Percentiles rank a stretch among this genome's conserved stretches.
Evolutionary conservation across 2,113 vertebrate species (phyloP).

Genomic region (Uria lomvia): DNA sequence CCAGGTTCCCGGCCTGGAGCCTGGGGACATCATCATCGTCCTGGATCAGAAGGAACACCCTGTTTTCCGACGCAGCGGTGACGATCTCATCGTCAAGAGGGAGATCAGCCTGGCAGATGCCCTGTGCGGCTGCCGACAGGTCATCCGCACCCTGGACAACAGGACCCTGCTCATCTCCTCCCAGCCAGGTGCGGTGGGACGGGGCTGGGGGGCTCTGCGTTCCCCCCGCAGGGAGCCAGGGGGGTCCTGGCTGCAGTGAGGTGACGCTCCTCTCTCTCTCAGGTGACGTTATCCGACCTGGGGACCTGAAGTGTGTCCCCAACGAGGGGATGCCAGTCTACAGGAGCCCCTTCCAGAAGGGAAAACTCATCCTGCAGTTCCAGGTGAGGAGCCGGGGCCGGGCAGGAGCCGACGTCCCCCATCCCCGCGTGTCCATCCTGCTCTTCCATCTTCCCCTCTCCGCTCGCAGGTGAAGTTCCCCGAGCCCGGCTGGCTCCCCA

Average conservation of each 20-base stretch:
- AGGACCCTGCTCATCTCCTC: slow-evolving; percentile 62
- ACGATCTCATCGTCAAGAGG: slow-evolving; percentile 50
- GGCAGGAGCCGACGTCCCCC: accelerated
- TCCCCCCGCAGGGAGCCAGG: accelerated
- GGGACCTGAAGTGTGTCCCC: slow-evolving; percentile 57
- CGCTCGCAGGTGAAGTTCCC: slow-evolving; percentile 60
- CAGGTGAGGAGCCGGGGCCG: not conserved
- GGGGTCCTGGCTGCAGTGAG: accelerated
- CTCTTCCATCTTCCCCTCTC: accelerated
- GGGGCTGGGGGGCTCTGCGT: accelerated
- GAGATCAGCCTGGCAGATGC: slow-evolving; percentile 67
- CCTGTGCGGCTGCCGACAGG: slow-evolving; percentile 63
- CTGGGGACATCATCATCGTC: slow-evolving; percentile 61
- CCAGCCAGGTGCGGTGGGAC: slow-evolving; percentile 4
- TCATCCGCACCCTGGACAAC: slow-evolving; percentile 65
- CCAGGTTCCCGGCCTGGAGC: slow-evolving; percentile 62
- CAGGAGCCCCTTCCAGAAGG: slow-evolving; percentile 57
- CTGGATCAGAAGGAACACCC: slow-evolving; percentile 70
- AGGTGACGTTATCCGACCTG: slow-evolving; percentile 66
- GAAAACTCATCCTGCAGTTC: slow-evolving; percentile 68
- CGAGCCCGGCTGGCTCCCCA: slow-evolving; percentile 50
- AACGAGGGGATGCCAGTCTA: slow-evolving; percentile 71
- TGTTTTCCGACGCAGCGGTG: slow-evolving; percentile 28
- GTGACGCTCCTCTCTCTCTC: accelerated
- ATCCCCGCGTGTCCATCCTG: accelerated